Percentiles rank a stretch among this genome's conserved stretches.
These are phyloP conservation scores for Carassius auratus DNA, from an alignment of 2,113 vertebrate species.

Conservation along the genomic window DNA sequence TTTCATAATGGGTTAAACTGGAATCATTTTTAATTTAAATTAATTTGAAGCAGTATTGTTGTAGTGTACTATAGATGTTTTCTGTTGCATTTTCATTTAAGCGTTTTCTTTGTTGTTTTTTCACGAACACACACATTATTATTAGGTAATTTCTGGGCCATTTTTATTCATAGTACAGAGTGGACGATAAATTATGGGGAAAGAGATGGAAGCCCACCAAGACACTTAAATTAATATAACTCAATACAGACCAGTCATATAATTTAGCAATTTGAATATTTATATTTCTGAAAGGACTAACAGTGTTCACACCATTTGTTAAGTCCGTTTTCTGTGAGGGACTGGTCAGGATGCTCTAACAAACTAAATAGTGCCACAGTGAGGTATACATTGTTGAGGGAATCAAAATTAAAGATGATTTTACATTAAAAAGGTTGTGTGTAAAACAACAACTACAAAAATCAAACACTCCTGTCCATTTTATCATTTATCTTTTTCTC, in stretches of 20 bases:
- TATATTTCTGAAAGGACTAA: neutral
- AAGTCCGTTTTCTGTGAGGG: neutral
- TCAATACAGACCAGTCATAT: neutral
- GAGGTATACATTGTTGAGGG: neutral
- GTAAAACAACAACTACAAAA: neutral
- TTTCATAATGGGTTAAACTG: neutral
- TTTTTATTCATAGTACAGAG: neutral
- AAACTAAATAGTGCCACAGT: neutral
- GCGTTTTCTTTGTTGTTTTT: neutral
- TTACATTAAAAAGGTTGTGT: neutral
- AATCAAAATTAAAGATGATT: neutral
- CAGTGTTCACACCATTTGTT: neutral
- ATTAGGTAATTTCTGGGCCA: neutral
- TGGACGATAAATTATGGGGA: neutral
- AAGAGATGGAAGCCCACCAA: neutral
- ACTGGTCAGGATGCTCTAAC: neutral
- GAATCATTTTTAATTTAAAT: neutral
- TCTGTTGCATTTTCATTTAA: neutral
- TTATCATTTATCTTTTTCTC: constrained; percentile 22
- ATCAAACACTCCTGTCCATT: neutral
- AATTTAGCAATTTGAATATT: neutral
- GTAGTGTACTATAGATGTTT: neutral
- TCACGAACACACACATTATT: neutral
- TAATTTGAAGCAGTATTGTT: neutral
- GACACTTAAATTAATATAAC: neutral